A percentile compares a stretch with the other conserved stretches of the same genome.
These are phyloP conservation scores for Desmophyllum pertusum DNA, from an alignment of 92 coral and sea anemone genomes.

Conservation along the genomic window DNA sequence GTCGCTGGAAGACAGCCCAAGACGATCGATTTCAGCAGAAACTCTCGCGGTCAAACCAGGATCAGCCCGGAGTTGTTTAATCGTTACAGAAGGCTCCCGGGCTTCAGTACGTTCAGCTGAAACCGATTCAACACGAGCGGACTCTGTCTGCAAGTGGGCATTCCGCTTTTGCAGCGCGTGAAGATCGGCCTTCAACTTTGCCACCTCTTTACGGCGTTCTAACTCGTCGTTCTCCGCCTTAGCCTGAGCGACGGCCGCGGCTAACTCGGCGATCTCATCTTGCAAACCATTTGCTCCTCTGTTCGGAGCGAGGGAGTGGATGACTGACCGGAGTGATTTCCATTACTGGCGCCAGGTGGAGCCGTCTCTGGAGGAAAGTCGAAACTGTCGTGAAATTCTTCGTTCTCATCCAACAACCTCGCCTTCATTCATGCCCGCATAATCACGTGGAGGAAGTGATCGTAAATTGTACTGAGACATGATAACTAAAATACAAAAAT, in stretches of 20 bases:
- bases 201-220: background rate
- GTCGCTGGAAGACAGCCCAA: constrained; percentile 32
- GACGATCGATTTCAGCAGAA: constrained; percentile 8
- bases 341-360: background rate
- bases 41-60: constrained; percentile 19
- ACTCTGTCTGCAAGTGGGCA: background rate
- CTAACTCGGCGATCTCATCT: constrained; percentile 5
- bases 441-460: constrained; percentile 11
- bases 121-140: background rate
- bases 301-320: constrained; percentile 18
- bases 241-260: constrained; percentile 1
- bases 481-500: background rate
- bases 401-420: background rate
- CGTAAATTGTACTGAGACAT: constrained; percentile 12
- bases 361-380: background rate
- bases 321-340: constrained; percentile 2
- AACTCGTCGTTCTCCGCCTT: constrained; percentile 14
- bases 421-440: constrained; percentile 16
- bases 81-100: constrained; percentile 8
- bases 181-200: constrained; percentile 7
- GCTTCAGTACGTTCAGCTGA: background rate
- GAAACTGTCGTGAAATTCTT: constrained; percentile 29
- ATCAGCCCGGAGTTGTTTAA: constrained; percentile 18
- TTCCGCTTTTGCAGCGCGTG: constrained; percentile 7
- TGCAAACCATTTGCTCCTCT: background rate